Conservation (phyloP, 1,140 invertebrate genomes). For the Acyrthosiphon pisum region DNA sequence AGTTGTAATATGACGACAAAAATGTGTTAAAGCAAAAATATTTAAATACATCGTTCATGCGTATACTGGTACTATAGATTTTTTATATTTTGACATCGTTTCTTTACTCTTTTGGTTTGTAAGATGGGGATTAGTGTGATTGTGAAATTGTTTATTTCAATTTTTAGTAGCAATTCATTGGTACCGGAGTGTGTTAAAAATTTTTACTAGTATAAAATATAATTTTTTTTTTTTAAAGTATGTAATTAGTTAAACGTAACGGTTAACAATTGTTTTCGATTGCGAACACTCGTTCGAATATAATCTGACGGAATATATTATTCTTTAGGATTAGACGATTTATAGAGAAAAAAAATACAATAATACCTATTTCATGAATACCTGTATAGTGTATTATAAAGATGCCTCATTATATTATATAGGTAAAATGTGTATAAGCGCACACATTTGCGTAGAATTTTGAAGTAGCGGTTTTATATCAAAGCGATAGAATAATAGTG, state of each 20-base stretch:
- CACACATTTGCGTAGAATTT: neutral
- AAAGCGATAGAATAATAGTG: neutral
- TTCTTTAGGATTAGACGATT: neutral
- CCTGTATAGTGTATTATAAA: neutral
- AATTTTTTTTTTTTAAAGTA: neutral
- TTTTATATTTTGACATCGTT: neutral
- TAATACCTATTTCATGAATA: neutral
- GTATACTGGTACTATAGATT: neutral
- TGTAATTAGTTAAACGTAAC: neutral
- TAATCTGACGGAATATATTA: neutral
- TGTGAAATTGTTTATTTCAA: neutral
- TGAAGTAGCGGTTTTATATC: conserved; percentile 9
- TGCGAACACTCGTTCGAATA: neutral
- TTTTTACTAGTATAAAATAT: neutral
- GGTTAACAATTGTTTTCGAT: neutral
- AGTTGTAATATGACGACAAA: neutral
- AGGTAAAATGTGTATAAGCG: neutral
- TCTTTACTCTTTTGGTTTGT: neutral
- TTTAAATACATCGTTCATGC: neutral
- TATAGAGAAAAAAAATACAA: neutral
- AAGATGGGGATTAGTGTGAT: neutral
- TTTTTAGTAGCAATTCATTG: neutral
- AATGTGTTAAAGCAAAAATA: too few relatives aligned
- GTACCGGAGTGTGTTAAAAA: neutral
- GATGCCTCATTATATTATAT: neutral